Base-by-base conservation (phyloP, 2,113 vertebrate genomes). In the Panthera tigris region DNA sequence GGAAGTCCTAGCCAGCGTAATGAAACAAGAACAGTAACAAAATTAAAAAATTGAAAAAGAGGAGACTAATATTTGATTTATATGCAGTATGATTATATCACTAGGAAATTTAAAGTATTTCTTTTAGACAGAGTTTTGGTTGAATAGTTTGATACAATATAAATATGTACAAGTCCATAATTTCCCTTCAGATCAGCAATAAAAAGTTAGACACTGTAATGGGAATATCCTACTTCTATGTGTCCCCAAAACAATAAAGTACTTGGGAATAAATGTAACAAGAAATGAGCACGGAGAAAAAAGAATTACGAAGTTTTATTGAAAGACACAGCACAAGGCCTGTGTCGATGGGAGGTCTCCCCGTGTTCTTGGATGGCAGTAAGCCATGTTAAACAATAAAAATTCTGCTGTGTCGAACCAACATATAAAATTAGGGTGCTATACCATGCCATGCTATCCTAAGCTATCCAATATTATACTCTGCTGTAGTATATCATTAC, bases 111-210 rank as follows among this genome's bases (percentile, higher is more conserved):
- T n/a, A 95, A 85, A 63, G 63, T 55, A 61, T 66, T 86, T 93
- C 89, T 61, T 74, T 41, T 78, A 81, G 81, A 57, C 91, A 76
- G 87, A 33, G 18, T 71, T 93, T 83, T 91, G 57, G 18, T 63
- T 85, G 41, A 33, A 10, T 68, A 69, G 66, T 88, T 89, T 36
- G 21, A 71, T 94, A 16, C 15, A 39, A 16, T 33, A 4, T 94
- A 74, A 89, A 79, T 92, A 68, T 78, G 36, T 94, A 68, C 69
- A 94, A 73, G n/a, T 52, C 76, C 79, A 33, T 65, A 7, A 27
- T 78, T 68, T 92, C 89, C n/a, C 27, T 96, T 95, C 83, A 57
- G 81, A 74, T 96, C 74, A 85, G 15, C 84, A 88, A 25, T 93
- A 92, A 83, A 61, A 66, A 87, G n/a, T 33, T 31, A 73, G 13